Evolutionary conservation across 2,797 vertebrate genomes (phyloP), one percentile per base, ranked within the genome.

Genomic region (Alcedo quadribrachys): DNA sequence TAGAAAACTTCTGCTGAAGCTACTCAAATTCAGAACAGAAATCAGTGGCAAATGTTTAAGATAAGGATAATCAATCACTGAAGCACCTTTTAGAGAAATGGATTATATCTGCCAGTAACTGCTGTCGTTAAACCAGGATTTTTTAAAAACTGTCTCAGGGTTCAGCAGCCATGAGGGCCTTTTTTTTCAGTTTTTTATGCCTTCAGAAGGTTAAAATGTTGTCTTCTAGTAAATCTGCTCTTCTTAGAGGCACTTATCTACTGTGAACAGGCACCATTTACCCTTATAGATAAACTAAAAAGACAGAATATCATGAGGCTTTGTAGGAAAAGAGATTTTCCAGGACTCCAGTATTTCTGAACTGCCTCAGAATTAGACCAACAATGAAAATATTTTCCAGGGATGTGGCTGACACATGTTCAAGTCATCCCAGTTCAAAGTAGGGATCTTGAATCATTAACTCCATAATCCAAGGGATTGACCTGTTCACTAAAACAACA

Each of bases 11-110:
- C 45, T 53, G 11, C 20, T 88, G 45, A 88, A 88, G 42, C 12
- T 65, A 40, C 77, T 86, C 67, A 67, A 81, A 92, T 77, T 88
- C 68, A 61, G 57, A 90, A 85, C 17, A 88, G 55, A 90, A 92
- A 86, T 86, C 81, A 68, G 33, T 74, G 43, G 19, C 6, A 86
- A 90, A 80, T 80, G 12, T 57, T 93, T 83, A 79, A 86, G 60
- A 63, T 91, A 92, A 89, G 63, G 33, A 55, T 77, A 67, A 73
- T 84, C 83, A 90, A 67, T 73, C 70, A 84, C 48, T 50, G 77
- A 78, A 87, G 2, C 12, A 87, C 58, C 53, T 77, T 81, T 68
- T 50, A 77, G 42, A 67, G 27, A 80, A 92, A 76, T 61, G 6
- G 27, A n/a, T 85, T 91, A 14, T 66, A 68, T 22, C 27, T 81